phyloP scores from a whole-genome alignment of 2,797 vertebrate species.

The Pseudocheirus occidentalis region DNA sequence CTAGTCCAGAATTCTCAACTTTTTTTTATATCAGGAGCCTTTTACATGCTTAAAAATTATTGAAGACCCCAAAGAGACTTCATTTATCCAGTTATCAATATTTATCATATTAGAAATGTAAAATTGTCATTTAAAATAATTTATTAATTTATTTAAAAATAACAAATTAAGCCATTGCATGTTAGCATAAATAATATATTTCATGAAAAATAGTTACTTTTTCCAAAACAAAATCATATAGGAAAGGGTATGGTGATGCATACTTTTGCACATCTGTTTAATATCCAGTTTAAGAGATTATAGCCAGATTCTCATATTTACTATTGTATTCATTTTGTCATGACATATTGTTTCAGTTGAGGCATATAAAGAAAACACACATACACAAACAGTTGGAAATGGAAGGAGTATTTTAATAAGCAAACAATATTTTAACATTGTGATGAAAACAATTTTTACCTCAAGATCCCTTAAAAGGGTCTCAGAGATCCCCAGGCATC shows the following conservation, averaged over 20 bases:
- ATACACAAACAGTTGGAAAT: too few species aligned
- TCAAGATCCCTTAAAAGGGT: too few species aligned
- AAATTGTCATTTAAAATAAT: too few species aligned
- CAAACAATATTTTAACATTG: too few species aligned
- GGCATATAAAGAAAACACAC: too few species aligned
- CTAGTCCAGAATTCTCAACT: too few species aligned
- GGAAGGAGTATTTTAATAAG: too few species aligned
- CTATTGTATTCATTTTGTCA: not conserved
- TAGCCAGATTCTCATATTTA: not conserved
- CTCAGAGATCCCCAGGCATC: too few species aligned
- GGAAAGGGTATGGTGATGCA: not conserved
- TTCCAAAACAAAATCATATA: not conserved
- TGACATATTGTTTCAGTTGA: too few species aligned
- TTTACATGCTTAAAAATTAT: not conserved
- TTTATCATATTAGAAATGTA: not conserved
- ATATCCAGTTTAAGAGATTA: not conserved
- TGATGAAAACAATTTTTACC: too few species aligned
- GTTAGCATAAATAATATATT: not conserved
- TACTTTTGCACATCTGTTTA: not conserved
- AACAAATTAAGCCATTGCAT: not conserved
- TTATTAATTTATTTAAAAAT: not conserved
- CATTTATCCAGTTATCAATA: not conserved
- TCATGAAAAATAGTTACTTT: not conserved
- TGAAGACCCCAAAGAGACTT: not conserved
- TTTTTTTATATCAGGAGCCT: not conserved